Evolutionary conservation across 2,113 vertebrate genomes (phyloP), one percentile per base, ranked within the genome.

Genomic region (Lycaon pictus): DNA sequence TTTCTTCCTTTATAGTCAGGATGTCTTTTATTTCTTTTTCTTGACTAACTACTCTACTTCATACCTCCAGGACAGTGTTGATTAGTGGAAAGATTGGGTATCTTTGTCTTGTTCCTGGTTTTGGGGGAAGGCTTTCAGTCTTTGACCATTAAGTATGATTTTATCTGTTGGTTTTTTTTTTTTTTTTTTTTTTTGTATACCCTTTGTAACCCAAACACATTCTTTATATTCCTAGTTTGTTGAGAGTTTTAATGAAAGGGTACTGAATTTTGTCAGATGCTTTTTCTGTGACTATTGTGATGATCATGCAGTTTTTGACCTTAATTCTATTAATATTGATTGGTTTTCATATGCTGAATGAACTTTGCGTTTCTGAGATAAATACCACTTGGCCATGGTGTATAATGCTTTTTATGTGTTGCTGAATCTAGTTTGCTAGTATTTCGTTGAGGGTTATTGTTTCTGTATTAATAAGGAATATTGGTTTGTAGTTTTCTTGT

Each of bases 371-470:
- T 71, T 76, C 32, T 67, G 22, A 55, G 51, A 67, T 65, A 92
- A 91, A 92, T 95, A 63, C 48, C 43, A 16, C 43, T 83, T 79
- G 76, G 43, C 55, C 90, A 35, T 93, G 23, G 32, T 77, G 1
- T 83, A n/a, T 83, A 74, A 37, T 77, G 55, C 48, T 67, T 84
- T 74, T 51, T 37, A n/a, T 90, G 15, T 83, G 56, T 95, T 93
- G 63, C 65, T 86, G 22, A 12, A 86, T 81, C 80, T 11, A 88
- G 51, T 79, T 89, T 96, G 56, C 16, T 77, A 17, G 1, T 88
- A 60, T 91, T 82, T 94, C 89, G 58, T 94, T 80, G 35, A 79
- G 32, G 69, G 58, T 91, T 88, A 79, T 56, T 93, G 6, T 74
- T 27, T 86, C 32, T 81, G 0, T 81, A 71, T 81, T 77, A 25